A percentile compares a stretch with the other conserved stretches of the same genome.
These are phyloP conservation scores for Ochropleura plecta DNA, from an alignment of 2,888 invertebrate genomes.

Conservation along the genomic window DNA sequence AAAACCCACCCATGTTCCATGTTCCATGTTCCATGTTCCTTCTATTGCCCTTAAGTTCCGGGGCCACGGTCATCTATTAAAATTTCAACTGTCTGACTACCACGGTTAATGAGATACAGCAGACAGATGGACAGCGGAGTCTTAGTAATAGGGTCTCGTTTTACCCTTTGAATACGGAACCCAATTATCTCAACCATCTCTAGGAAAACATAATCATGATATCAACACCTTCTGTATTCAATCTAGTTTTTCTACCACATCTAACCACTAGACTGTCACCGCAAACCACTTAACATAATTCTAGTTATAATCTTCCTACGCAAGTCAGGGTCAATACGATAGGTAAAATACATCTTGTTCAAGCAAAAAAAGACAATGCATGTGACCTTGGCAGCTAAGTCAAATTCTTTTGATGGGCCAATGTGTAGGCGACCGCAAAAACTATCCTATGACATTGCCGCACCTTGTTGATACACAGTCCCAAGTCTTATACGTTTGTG, in stretches of 20 bases:
- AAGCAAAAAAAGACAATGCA: constrained; percentile 87
- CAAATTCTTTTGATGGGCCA: constrained; percentile 88
- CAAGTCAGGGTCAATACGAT: constrained; percentile 78
- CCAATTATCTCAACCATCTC: not conserved
- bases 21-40: too few relatives aligned
- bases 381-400: constrained; percentile 87
- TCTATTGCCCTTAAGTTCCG: too few relatives aligned
- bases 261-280: constrained; percentile 47
- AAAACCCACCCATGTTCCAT: too few relatives aligned
- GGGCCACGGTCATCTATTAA: too few relatives aligned
- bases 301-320: constrained; percentile 66
- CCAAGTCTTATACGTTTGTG: constrained; percentile 62
- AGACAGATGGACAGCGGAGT: too few relatives aligned
- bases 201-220: constrained; percentile 19
- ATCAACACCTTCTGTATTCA: constrained; percentile 34
- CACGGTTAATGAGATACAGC: too few relatives aligned
- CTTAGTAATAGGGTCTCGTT: too few relatives aligned
- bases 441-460: constrained; percentile 89
- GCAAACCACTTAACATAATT: constrained; percentile 67
- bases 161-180: too few relatives aligned
- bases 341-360: constrained; percentile 74
- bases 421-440: constrained; percentile 89
- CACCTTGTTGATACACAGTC: constrained; percentile 76
- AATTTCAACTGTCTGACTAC: too few relatives aligned
- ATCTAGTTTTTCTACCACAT: constrained; percentile 36